These are phyloP conservation scores for Platyscapa corneri DNA, from an alignment of 1,140 invertebrate genomes.

Conservation along the genomic window DNA sequence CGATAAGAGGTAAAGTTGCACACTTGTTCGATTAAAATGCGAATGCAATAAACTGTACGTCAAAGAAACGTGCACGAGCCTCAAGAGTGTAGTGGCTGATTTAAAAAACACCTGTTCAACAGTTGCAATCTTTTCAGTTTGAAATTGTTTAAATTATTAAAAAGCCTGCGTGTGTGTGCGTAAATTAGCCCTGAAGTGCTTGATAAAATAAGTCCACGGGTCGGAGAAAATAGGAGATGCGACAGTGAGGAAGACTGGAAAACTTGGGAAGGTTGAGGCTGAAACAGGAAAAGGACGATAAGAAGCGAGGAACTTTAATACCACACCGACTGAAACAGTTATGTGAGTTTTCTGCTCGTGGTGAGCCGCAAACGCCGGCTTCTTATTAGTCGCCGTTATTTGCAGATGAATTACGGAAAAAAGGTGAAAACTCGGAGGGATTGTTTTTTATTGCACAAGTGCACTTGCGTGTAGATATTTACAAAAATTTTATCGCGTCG, in stretches of 20 bases:
- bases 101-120: no score
- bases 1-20: no score
- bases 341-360: constrained; percentile 11
- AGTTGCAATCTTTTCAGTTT: no score
- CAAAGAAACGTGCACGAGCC: no score
- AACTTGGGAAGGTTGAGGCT: neutral
- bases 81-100: no score
- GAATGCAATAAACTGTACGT: no score
- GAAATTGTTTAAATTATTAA: no score
- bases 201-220: no score
- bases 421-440: neutral
- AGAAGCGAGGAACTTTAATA: neutral
- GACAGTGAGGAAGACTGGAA: neutral
- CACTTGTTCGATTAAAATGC: no score
- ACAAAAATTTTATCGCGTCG: neutral
- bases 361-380: constrained; percentile 6
- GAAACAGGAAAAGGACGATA: neutral
- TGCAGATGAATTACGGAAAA: neutral
- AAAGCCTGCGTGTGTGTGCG: no score
- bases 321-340: constrained; percentile 22
- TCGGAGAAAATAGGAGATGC: no score
- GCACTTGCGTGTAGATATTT: neutral
- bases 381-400: constrained; percentile 18
- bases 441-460: neutral
- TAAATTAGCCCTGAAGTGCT: no score